Evolutionary conservation across 2,797 vertebrate genomes (phyloP), one percentile per base, ranked within the genome.

Genomic region (Takifugu ocellatus): DNA sequence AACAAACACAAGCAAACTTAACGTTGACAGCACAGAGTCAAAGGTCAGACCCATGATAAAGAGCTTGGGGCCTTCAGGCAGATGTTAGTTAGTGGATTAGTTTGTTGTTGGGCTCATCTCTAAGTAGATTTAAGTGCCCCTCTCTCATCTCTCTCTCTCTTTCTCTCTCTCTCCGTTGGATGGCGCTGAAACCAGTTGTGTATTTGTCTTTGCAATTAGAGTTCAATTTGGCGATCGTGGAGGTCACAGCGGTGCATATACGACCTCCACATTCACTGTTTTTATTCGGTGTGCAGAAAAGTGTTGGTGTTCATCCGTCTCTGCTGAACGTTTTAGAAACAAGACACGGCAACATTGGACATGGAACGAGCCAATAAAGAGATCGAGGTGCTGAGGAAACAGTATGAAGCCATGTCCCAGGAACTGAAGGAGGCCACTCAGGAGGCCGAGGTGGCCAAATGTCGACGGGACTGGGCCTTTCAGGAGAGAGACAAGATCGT

Each of bases 401-500:
- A 99, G 44, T 96, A 95, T 7, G 96, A 97, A 74, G 94, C 96
- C 46, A 93, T 98, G 93, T 95, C 95, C 49, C 96, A 98, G 86
- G 97, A 99, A 70, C 90, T 99, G 59, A 98, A 97, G 88, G 97
- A 99, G 84, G 94, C 96, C 43, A 90, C 94, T 1, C 96, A 98
- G 87, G 97, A 99, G 87, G 95, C 95, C 0, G 97, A 98, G 74
- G 97, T 99, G 72, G 97, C 97, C 77, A 98, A 98, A 78, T 98
- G 97, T 84, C 92, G 97, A 64, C 86, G 97, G 64, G 97, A 99
- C 77, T 99, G 97, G 97, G 97, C 97, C 66, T 98, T 99, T 75
- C 96, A 98, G 77, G 97, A 99, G 81, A 89, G 97, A 51, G 97
- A 99, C 90, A 99, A 99, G 84, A 99, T 99, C 5, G 97, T 99